Evolutionary conservation across 2,888 invertebrate species (phyloP).

Genomic region (Tachina lurida): DNA sequence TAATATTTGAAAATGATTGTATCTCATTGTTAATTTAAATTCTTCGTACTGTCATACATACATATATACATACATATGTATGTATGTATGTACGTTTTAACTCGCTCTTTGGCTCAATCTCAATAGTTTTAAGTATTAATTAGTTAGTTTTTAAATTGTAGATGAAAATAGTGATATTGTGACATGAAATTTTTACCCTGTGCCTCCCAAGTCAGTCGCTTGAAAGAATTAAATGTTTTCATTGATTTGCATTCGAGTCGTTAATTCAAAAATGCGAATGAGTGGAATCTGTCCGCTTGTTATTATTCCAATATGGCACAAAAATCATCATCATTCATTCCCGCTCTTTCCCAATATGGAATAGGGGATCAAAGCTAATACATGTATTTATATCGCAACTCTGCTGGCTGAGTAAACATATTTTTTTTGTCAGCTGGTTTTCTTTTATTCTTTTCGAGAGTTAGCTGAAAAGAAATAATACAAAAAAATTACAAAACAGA

Average conservation of each 20-base stretch:
- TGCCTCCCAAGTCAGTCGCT: neutral
- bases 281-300: too few species aligned
- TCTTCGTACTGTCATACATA: neutral
- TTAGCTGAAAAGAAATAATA: too few species aligned
- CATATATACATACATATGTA: neutral
- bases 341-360: too few species aligned
- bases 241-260: neutral
- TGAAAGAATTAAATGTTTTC: constrained; percentile 22
- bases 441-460: too few species aligned
- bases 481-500: too few species aligned
- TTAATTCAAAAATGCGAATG: too few species aligned
- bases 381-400: too few species aligned
- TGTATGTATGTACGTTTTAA: neutral
- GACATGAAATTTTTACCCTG: neutral
- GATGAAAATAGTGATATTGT: constrained; percentile 19
- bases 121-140: constrained; percentile 36
- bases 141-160: constrained; percentile 23
- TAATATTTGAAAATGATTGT: neutral
- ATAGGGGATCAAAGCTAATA: too few species aligned
- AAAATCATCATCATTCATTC: too few species aligned
- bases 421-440: too few species aligned
- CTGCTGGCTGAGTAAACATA: too few species aligned
- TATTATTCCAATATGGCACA: too few species aligned
- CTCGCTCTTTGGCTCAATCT: constrained; percentile 5
- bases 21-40: constrained; percentile 20